Percentiles rank a stretch among this genome's conserved stretches.
Conservation (phyloP, 2,888 invertebrate species). For the Chalcosyrphus nemorum region DNA sequence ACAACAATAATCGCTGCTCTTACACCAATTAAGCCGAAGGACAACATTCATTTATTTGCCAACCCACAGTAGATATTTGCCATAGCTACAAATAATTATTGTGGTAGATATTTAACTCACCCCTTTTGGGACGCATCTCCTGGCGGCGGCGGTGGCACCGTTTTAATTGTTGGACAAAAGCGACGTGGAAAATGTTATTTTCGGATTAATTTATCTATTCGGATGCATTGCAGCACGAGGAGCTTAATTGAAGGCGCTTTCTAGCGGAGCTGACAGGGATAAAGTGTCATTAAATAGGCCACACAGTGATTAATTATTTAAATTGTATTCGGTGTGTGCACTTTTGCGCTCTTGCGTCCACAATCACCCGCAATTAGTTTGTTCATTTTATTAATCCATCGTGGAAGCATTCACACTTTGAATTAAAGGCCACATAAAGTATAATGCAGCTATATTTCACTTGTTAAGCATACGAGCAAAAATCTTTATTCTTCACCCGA, state of each 20-base stretch:
- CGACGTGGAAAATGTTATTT: slow-evolving; percentile 48
- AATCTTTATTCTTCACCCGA: background rate
- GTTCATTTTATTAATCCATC: slow-evolving; percentile 7
- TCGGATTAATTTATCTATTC: slow-evolving; percentile 55
- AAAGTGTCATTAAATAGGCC: slow-evolving; percentile 40
- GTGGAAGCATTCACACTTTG: background rate
- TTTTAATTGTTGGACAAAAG: slow-evolving; percentile 52
- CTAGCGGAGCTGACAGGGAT: slow-evolving; percentile 2
- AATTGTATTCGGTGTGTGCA: slow-evolving; percentile 5
- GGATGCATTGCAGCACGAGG: background rate
- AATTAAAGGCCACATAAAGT: background rate
- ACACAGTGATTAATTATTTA: slow-evolving; percentile 44
- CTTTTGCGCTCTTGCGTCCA: background rate
- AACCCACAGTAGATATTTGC: slow-evolving; percentile 1
- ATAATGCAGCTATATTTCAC: background rate
- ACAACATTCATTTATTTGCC: slow-evolving; percentile 32
- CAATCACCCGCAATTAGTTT: slow-evolving; percentile 11
- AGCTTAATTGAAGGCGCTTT: slow-evolving; percentile 35
- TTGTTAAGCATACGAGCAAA: background rate
- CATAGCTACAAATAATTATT: slow-evolving; percentile 26
- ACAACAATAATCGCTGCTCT: background rate
- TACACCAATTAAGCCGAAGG: slow-evolving; percentile 13
- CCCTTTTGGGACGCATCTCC: slow-evolving; percentile 3
- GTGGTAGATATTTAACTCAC: slow-evolving; percentile 27
- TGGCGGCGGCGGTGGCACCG: background rate